Evolutionary conservation across 2,113 vertebrate genomes (phyloP).

Genomic region (Leptobrachium ailaonicum): DNA sequence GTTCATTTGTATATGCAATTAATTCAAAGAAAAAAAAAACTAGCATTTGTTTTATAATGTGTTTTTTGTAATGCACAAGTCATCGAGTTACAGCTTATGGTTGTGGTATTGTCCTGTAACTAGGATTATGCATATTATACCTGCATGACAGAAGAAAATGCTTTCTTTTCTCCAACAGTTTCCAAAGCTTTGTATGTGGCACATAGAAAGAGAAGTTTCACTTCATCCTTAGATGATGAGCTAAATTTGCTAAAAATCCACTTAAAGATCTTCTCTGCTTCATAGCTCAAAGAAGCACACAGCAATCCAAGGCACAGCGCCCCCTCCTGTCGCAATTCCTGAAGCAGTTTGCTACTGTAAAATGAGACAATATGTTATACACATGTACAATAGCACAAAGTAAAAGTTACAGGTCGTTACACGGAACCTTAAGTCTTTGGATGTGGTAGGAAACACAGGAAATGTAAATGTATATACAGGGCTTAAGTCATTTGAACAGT

Average conservation of each 20-base stretch:
- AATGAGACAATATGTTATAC: constrained; percentile 40
- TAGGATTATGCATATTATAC: constrained; percentile 58
- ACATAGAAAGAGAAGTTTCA: constrained; percentile 92
- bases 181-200: constrained; percentile 91
- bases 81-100: no score
- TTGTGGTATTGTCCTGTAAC: no score
- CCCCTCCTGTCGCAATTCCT: constrained; percentile 95
- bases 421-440: no score
- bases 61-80: no score
- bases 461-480: no score
- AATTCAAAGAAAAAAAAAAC: no score
- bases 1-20: no score
- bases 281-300: constrained; percentile 91
- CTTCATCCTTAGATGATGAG: constrained; percentile 90
- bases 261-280: constrained; percentile 97
- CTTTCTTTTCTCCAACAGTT: constrained; percentile 95
- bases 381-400: no score
- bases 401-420: no score
- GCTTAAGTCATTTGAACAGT: no score
- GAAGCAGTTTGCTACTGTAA: constrained; percentile 94
- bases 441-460: no score
- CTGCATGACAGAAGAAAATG: constrained; percentile 97
- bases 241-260: constrained; percentile 97
- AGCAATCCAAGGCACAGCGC: constrained; percentile 92
- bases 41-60: no score